These are phyloP conservation scores for Ormyrus rosae DNA, from an alignment of 2,888 invertebrate genomes.

Conservation along the genomic window DNA sequence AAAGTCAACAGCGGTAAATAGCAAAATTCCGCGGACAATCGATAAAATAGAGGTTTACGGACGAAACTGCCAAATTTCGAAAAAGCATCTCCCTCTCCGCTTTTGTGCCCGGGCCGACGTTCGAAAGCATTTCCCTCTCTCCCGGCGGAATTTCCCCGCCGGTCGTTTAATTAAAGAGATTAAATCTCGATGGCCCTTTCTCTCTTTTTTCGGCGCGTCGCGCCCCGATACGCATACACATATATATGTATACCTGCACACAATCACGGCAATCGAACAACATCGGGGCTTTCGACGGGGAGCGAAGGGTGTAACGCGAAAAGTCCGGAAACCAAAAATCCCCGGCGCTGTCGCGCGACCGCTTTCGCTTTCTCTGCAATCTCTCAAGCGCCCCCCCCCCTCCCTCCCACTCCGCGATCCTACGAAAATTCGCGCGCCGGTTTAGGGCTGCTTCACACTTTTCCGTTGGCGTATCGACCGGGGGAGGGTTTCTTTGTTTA, in stretches of 20 bases:
- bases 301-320: slow-evolving; percentile 55
- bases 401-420: too few species aligned
- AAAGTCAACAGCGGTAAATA: slow-evolving; percentile 10
- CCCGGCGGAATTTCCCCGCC: slow-evolving; percentile 8
- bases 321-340: slow-evolving; percentile 53
- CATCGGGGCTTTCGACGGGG: slow-evolving; percentile 7
- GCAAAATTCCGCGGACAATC: slow-evolving; percentile 47
- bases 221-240: not conserved
- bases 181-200: slow-evolving; percentile 43
- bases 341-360: not conserved
- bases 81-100: slow-evolving; percentile 3
- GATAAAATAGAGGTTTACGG: slow-evolving; percentile 62
- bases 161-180: slow-evolving; percentile 50
- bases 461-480: too few species aligned
- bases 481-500: too few species aligned
- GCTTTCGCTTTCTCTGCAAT: not conserved
- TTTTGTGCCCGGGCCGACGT: not conserved
- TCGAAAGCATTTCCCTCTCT: slow-evolving; percentile 20
- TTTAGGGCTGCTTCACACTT: too few species aligned
- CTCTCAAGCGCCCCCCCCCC: too few species aligned
- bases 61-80: not conserved
- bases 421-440: too few species aligned
- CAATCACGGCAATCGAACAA: slow-evolving; percentile 13
- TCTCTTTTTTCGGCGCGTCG: not conserved
- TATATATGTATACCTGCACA: not conserved